phyloP scores from a whole-genome alignment of 2,797 vertebrate species.

The Darevskia mixta region DNA sequence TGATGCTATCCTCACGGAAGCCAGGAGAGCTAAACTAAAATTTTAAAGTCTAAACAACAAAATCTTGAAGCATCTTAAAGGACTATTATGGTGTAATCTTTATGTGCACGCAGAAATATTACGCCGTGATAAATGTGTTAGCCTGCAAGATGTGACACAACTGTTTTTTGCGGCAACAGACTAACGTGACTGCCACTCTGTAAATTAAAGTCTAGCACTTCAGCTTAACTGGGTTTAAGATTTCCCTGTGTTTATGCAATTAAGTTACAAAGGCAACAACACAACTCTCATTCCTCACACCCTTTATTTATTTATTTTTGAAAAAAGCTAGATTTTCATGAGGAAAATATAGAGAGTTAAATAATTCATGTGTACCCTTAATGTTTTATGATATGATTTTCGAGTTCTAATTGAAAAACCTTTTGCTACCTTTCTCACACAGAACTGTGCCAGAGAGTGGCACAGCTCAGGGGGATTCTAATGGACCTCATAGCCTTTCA shows the following conservation, averaged over 20 bases:
- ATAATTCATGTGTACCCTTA: conserved; percentile 68
- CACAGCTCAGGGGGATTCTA: conserved; percentile 60
- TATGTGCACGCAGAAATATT: not conserved
- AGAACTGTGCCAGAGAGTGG: conserved; percentile 51
- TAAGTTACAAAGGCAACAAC: conserved; percentile 35
- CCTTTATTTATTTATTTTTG: not conserved
- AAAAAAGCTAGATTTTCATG: conserved; percentile 21
- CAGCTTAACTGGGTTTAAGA: not conserved
- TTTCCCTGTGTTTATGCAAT: conserved; percentile 3
- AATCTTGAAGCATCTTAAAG: not conserved
- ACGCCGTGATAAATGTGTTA: not conserved
- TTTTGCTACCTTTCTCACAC: conserved; percentile 60
- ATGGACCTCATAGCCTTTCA: conserved; percentile 51
- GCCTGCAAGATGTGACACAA: not conserved
- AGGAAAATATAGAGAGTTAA: conserved; percentile 39
- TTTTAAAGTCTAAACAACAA: not conserved
- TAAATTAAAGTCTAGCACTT: conserved; percentile 1
- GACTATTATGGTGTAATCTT: not conserved
- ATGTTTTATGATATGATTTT: conserved; percentile 69
- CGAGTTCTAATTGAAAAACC: conserved; percentile 55
- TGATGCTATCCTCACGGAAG: not conserved
- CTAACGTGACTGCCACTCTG: not conserved
- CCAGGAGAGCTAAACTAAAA: not conserved
- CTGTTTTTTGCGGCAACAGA: not conserved
- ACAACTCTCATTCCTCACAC: conserved; percentile 36